These are phyloP conservation scores for Embiotoca jacksoni DNA, from an alignment of 2,113 vertebrate genomes.

Conservation along the genomic window DNA sequence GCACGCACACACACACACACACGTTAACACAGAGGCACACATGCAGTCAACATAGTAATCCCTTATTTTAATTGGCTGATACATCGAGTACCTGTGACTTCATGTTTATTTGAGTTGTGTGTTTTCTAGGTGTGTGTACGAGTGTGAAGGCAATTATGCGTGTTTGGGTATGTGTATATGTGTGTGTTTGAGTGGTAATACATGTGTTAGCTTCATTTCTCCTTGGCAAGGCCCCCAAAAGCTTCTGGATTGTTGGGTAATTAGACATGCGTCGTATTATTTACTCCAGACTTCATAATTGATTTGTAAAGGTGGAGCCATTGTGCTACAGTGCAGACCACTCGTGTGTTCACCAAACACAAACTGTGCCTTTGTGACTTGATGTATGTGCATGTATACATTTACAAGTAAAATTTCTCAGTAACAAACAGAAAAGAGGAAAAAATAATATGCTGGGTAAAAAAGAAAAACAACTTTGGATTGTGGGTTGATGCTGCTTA, in stretches of 20 bases:
- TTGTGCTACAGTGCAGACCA: constrained; percentile 30
- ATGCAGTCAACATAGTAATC: constrained; percentile 74
- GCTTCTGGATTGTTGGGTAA: constrained; percentile 75
- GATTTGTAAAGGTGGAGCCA: constrained; percentile 74
- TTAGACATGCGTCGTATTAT: constrained; percentile 77
- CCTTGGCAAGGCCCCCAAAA: constrained; percentile 72
- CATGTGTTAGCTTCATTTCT: constrained; percentile 50
- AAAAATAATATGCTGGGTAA: constrained; percentile 1
- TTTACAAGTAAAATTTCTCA: constrained; percentile 36
- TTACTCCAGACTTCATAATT: constrained; percentile 76
- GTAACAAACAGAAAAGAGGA: constrained; percentile 16
- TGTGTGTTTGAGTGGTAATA: constrained; percentile 40
- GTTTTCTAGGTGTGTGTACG: constrained; percentile 33
- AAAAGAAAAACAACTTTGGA: constrained; percentile 26
- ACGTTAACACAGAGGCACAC: constrained; percentile 43
- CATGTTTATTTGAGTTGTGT: constrained; percentile 59
- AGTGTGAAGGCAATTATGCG: constrained; percentile 24
- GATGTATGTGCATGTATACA: constrained; percentile 17
- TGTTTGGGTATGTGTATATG: constrained; percentile 29
- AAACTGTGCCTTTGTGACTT: constrained; percentile 20
- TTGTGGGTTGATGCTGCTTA: constrained; percentile 40
- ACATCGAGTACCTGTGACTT: constrained; percentile 78
- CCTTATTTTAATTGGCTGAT: constrained; percentile 77
- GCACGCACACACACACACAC: constrained; percentile 41
- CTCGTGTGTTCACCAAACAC: constrained; percentile 25